phyloP scores from a whole-genome alignment of 2,888 invertebrate genomes.

The Trypoxylon attenuatum region DNA sequence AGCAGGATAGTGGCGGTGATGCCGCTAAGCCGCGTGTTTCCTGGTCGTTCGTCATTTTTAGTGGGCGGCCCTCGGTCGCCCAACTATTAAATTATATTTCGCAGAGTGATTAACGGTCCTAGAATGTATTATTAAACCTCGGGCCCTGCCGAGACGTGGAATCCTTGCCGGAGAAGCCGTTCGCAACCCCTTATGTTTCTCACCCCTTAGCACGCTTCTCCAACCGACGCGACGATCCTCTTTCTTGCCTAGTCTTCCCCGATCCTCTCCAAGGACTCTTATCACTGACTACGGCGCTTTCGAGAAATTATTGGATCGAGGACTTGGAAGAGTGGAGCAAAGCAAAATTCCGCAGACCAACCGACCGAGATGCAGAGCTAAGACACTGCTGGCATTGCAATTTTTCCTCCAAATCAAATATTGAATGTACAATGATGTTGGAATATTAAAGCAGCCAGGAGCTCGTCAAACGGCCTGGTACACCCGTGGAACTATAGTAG shows the following conservation, averaged over 20 bases:
- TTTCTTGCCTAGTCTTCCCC: slow-evolving; percentile 13
- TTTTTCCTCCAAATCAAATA: background rate
- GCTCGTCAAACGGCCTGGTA: background rate
- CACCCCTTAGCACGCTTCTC: slow-evolving; percentile 7
- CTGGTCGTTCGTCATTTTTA: slow-evolving; percentile 60
- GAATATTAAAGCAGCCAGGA: no score
- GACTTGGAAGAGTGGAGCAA: no score
- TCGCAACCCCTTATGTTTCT: slow-evolving; percentile 11
- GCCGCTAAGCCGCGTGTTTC: slow-evolving; percentile 53
- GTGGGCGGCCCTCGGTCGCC: slow-evolving; percentile 48
- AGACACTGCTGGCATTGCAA: no score
- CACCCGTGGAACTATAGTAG: background rate
- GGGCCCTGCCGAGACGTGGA: slow-evolving; percentile 44
- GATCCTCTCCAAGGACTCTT: slow-evolving; percentile 7
- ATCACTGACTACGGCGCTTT: background rate
- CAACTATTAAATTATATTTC: slow-evolving; percentile 65
- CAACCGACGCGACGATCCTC: slow-evolving; percentile 13
- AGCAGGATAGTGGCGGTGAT: slow-evolving; percentile 25
- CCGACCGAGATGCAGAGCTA: no score
- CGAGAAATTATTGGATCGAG: background rate
- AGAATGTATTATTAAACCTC: slow-evolving; percentile 61
- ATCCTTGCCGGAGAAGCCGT: slow-evolving; percentile 57
- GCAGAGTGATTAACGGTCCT: slow-evolving; percentile 60
- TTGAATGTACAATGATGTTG: background rate
- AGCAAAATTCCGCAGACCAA: no score